A percentile compares a stretch with the other conserved stretches of the same genome.
phyloP scores from a whole-genome alignment of 2,797 vertebrate species.

The Anas capensis region DNA sequence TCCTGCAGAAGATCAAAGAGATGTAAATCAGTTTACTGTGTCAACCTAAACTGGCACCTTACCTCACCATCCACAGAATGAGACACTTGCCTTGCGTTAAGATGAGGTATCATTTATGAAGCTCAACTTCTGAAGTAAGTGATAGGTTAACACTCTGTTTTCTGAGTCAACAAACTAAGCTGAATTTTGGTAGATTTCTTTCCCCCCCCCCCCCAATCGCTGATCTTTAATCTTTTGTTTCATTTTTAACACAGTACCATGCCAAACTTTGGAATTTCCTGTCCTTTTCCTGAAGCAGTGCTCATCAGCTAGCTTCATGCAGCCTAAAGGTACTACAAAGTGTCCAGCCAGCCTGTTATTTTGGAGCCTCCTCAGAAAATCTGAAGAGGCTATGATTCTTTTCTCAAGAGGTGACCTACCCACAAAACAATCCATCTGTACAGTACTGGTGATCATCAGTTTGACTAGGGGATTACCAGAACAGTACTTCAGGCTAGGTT shows the following conservation, averaged over 20 bases:
- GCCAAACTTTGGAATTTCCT: background rate
- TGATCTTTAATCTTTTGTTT: background rate
- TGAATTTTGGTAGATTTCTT: background rate
- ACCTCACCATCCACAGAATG: background rate
- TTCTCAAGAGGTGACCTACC: background rate
- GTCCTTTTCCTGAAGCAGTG: background rate
- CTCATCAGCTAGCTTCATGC: background rate
- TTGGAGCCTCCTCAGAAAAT: background rate
- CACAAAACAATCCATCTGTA: background rate
- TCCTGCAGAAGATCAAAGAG: constrained; percentile 80
- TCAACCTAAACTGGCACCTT: background rate
- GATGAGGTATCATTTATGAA: background rate
- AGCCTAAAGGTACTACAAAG: background rate
- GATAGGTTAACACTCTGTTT: background rate
- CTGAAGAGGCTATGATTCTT: background rate
- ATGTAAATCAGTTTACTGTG: background rate
- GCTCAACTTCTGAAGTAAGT: background rate
- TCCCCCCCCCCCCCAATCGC: background rate
- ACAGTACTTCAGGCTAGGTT: background rate
- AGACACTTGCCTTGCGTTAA: background rate
- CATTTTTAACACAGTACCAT: background rate
- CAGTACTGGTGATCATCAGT: background rate
- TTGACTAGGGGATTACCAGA: background rate
- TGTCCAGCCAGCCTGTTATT: background rate
- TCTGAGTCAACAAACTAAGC: background rate